Evolutionary conservation across 1,140 invertebrate species (phyloP).

Genomic region (Bombus superbus): DNA sequence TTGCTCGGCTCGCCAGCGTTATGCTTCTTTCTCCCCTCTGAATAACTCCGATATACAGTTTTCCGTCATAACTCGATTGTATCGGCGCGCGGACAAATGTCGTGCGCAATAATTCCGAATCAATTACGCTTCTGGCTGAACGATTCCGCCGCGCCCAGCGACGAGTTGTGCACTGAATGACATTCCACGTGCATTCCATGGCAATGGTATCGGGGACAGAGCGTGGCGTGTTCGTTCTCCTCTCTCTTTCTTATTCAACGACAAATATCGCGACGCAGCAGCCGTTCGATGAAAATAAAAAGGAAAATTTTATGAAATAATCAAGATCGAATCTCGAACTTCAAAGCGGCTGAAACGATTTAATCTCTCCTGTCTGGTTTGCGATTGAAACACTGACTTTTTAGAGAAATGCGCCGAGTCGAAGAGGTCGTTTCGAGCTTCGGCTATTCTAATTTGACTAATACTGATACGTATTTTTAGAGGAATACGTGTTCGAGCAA

Average conservation of each 20-base stretch:
- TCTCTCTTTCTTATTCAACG: background rate
- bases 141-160: conserved; percentile 1
- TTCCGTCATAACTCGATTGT: conserved; percentile 39
- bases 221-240: background rate
- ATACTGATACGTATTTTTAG: background rate
- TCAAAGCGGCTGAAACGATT: background rate
- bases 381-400: background rate
- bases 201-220: background rate
- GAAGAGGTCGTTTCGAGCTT: background rate
- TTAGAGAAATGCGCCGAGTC: background rate
- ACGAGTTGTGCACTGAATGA: background rate
- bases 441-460: background rate
- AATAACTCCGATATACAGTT: conserved; percentile 38
- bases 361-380: background rate
- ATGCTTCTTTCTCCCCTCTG: background rate
- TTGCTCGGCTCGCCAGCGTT: background rate
- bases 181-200: background rate
- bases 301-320: background rate
- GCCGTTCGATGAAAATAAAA: background rate
- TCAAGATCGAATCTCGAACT: background rate
- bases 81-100: conserved; percentile 31
- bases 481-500: background rate
- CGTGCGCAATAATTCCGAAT: conserved; percentile 52
- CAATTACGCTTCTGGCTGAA: conserved; percentile 43
- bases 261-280: no score